Base-by-base conservation (phyloP, 2,888 invertebrate species). In the Tipula vernalis region DNA sequence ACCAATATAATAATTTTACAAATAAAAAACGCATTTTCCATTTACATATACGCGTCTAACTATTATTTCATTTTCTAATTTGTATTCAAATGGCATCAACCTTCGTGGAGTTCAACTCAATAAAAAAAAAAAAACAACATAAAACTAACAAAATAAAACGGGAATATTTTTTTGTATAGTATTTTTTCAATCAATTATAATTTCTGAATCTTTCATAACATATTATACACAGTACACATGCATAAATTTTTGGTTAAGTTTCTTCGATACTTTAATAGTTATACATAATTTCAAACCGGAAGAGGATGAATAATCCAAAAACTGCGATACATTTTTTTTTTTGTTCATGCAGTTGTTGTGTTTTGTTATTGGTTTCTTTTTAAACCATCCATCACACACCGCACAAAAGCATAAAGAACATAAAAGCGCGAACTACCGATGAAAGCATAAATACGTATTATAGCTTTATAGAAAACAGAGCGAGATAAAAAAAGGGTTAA, bases 401-500 rank as follows among this genome's bases (percentile, higher is more conserved):
- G 10, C 71, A 28, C 10, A 71, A 71, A 71, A 71, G 28, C 71
- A 71, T 28, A 71, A 28, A 28, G 71, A 71, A 71, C 71, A 71
- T 71, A 71, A 71, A 71, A 71, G 71, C 28, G 71, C 71, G 71
- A 71, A 71, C 10, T 15, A 71, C 6, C 18, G 10, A 71, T 71
- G 28, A 71, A 71, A 71, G 71, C 71, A 71, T 71, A 71, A 10
- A 28, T 28, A 28, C 28, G 28, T 28, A 28, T 28, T 28, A 28
- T 28, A 28, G 2, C 2, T 71, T 0, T 13, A 71, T 71, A 18
- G 18, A 71, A 28, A 57, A 15, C 18, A 57, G 10, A 71, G 71
- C 8, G 28, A 71, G 71, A 71, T 18, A 85, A 85, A 85, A 85
- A 85, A 85, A 85, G 42, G 85, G 85, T 85, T 85, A 85, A 85